These are phyloP conservation scores for Leistus spinibarbis DNA, from an alignment of 2,888 invertebrate genomes.

Conservation along the genomic window DNA sequence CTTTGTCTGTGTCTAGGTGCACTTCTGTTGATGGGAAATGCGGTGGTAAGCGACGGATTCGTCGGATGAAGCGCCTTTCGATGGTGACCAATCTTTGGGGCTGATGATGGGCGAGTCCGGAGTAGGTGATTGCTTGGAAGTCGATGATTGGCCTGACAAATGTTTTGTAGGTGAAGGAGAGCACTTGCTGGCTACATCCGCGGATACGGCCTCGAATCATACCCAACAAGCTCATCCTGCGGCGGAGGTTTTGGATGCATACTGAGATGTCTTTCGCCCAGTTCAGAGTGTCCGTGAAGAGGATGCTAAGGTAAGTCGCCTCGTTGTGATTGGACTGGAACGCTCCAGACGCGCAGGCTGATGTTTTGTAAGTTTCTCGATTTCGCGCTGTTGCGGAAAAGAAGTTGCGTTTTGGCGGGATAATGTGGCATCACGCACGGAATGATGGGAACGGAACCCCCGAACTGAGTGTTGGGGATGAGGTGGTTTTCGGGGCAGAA, in stretches of 20 bases:
- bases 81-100: background rate
- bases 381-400: background rate
- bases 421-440: too few relatives aligned
- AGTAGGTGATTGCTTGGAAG: background rate
- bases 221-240: background rate
- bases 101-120: background rate
- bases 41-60: background rate
- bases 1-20: background rate
- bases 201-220: background rate
- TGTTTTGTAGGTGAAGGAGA: background rate
- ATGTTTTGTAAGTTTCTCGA: background rate
- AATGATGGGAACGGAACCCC: too few relatives aligned
- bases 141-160: background rate
- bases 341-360: background rate
- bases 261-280: background rate
- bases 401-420: background rate
- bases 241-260: background rate
- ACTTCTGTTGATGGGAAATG: background rate
- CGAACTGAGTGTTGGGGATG: too few relatives aligned
- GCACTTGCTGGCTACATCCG: background rate
- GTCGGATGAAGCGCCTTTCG: background rate
- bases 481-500: too few relatives aligned
- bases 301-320: background rate
- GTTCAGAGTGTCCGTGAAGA: background rate
- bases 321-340: background rate